These are phyloP conservation scores for Myotis brandtii DNA, from an alignment of 2,113 vertebrate genomes.

Conservation along the genomic window DNA sequence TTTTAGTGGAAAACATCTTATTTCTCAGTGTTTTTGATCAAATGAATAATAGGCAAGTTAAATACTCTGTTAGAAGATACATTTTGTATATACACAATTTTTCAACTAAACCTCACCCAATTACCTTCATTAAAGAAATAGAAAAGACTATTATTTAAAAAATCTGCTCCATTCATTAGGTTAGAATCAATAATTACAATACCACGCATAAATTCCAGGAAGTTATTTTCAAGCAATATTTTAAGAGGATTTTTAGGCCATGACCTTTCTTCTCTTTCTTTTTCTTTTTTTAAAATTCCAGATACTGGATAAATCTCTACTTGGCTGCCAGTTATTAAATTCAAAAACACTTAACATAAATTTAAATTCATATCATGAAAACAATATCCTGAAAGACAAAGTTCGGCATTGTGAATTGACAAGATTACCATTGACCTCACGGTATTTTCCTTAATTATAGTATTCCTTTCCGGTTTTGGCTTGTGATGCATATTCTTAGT, in stretches of 20 bases:
- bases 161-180: not conserved
- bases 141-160: slow-evolving; percentile 6
- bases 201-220: not conserved
- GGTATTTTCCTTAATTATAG: not conserved
- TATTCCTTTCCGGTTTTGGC: not conserved
- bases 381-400: not conserved
- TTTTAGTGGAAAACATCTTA: not conserved
- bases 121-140: not conserved
- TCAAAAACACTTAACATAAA: not conserved
- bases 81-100: not conserved
- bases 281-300: not conserved
- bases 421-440: not conserved
- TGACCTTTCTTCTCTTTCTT: not conserved
- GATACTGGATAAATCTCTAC: not conserved
- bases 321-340: slow-evolving; percentile 4
- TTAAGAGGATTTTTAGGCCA: slow-evolving; percentile 35
- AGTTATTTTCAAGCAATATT: slow-evolving; percentile 50
- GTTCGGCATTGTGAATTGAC: not conserved
- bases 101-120: not conserved
- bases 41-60: not conserved
- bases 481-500: not conserved
- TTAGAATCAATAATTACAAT: slow-evolving; percentile 56
- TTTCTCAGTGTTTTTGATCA: not conserved
- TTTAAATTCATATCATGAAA: not conserved
- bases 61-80: not conserved